A percentile compares a stretch with the other conserved stretches of the same genome.
Conservation (phyloP, 2,888 invertebrate genomes). For the Polydrusus tereticollis region DNA sequence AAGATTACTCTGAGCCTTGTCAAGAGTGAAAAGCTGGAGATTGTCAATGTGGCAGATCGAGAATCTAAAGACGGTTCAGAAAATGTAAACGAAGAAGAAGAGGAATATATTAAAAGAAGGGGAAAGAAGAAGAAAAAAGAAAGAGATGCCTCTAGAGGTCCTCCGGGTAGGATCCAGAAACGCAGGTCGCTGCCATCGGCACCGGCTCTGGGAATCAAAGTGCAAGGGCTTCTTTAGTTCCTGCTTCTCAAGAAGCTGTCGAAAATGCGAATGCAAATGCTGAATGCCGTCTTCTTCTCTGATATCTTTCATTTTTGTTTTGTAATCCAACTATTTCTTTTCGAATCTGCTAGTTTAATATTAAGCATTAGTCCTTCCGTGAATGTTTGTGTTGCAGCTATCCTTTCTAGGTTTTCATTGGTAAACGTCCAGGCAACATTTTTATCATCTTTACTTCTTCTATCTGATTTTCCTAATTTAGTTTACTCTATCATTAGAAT, state of each 20-base stretch:
- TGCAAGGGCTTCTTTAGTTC: conserved; percentile 75
- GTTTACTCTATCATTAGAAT: too few species aligned
- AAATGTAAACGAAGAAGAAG: conserved; percentile 72
- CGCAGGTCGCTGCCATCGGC: conserved; percentile 67
- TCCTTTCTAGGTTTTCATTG: too few species aligned
- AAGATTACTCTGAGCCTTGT: conserved; percentile 25
- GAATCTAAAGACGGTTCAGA: conserved; percentile 60
- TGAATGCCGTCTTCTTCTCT: too few species aligned
- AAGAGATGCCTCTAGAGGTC: conserved; percentile 62
- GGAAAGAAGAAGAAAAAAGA: conserved; percentile 69
- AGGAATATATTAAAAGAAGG: conserved; percentile 73
- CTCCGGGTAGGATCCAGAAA: conserved; percentile 75
- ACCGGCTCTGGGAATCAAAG: conserved; percentile 77
- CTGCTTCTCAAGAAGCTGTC: conserved; percentile 59
- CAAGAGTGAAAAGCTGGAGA: conserved; percentile 52
- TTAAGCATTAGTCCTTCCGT: too few species aligned
- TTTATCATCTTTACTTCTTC: too few species aligned
- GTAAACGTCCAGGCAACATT: too few species aligned
- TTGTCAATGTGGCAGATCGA: conserved; percentile 38
- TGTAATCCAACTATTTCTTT: too few species aligned
- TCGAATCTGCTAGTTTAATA: too few species aligned
- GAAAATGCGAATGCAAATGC: too few species aligned
- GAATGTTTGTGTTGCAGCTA: too few species aligned
- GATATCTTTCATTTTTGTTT: too few species aligned
- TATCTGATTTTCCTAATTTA: too few species aligned